phyloP scores from a whole-genome alignment of 2,113 vertebrate genomes.

The Tragelaphus imberbis region DNA sequence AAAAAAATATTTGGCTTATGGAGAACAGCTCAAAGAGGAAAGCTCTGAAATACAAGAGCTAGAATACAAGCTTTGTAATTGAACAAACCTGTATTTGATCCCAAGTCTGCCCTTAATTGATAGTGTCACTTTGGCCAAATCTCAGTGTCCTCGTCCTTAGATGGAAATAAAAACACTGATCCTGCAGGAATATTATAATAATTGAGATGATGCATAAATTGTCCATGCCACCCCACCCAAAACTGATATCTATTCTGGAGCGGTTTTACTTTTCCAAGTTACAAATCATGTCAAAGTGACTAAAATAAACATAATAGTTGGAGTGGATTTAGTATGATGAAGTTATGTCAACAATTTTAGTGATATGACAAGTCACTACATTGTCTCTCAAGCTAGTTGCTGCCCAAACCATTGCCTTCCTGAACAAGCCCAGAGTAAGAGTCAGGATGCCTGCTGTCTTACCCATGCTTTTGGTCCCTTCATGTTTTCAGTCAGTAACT shows the following conservation, averaged over 20 bases:
- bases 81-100: background rate
- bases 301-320: conserved; percentile 24
- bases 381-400: background rate
- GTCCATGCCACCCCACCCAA: background rate
- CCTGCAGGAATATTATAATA: background rate
- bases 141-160: background rate
- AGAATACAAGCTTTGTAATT: background rate
- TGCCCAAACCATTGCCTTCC: background rate
- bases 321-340: background rate
- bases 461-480: background rate
- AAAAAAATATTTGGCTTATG: background rate
- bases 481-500: background rate
- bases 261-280: background rate
- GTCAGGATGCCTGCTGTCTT: background rate
- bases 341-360: background rate
- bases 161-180: conserved; percentile 16
- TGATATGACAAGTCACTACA: conserved; percentile 1
- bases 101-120: background rate
- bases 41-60: background rate
- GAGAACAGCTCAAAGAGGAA: background rate
- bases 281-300: conserved; percentile 5
- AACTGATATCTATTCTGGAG: background rate
- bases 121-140: background rate
- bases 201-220: background rate
- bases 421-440: background rate